Base-by-base conservation (phyloP, 1,140 invertebrate species). In the Eriosoma lanigerum region DNA sequence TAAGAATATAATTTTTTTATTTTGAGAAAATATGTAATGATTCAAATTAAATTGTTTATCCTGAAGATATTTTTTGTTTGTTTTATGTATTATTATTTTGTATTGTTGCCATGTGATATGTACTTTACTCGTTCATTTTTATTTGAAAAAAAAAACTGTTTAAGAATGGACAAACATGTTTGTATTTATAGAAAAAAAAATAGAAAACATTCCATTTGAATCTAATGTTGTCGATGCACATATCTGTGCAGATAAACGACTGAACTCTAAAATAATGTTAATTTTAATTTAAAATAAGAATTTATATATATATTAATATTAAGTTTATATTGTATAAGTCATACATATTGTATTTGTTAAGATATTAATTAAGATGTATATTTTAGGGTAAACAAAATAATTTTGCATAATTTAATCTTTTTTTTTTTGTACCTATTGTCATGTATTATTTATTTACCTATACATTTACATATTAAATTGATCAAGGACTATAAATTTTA, bases 91-190 rank as follows among this genome's bases (percentile, higher is more conserved):
- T 78, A 78, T 78, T 78, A 78, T 78, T 78, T 78, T 62, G 54
- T 78, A 78, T 78, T 44, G 75, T 60, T 78, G 75, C 75, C 75
- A 78, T 78, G 62, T 38, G 75, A 78, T 78, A 78, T 78, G 54
- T 78, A 78, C 70, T 56, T 32, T 73, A 75, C 56, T 46, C 44
- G 64, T 21, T 62, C 58, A 68, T 68, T 44, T 21, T 21, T 75
- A 48, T 75, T 75, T n/a, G n/a, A n/a, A n/a, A 38, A 56, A 21
- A 75, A 75, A 56, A n/a, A 10, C 6, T 46, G 52, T 12, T 38
- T 58, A 58, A 75, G 12, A 52, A 75, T 56, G 19, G 52, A 58
- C 29, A n/a, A 75, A 58, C 19, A 56, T 75, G 8, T 38, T 38
- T 38, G 8, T 75, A 24, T 75, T 75, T 38, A 56, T 56, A 38